phyloP scores from a whole-genome alignment of 2,797 vertebrate genomes.

The Trachops cirrhosus region DNA sequence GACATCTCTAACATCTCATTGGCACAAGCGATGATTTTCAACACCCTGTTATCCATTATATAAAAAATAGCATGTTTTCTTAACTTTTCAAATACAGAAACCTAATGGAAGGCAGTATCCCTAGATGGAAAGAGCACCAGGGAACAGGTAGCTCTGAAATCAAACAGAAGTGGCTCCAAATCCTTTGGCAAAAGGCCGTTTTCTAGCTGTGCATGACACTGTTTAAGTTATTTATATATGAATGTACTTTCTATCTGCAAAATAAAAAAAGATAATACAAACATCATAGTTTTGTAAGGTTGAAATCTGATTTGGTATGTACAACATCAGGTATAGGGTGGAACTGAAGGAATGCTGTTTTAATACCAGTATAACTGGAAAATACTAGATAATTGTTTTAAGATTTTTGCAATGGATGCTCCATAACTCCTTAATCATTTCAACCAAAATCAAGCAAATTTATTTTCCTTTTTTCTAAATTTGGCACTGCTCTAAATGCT shows the following conservation, averaged over 20 bases:
- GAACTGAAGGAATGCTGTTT: neutral
- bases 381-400: neutral
- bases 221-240: neutral
- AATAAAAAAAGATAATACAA: neutral
- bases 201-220: neutral
- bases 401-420: neutral
- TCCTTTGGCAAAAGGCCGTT: neutral
- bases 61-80: neutral
- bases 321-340: neutral
- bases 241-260: neutral
- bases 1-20: neutral
- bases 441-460: neutral
- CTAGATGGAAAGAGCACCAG: neutral
- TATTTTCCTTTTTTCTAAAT: neutral
- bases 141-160: neutral
- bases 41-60: neutral
- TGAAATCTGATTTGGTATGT: neutral
- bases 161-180: neutral
- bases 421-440: neutral
- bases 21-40: neutral
- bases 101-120: neutral
- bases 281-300: neutral
- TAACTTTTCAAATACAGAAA: neutral
- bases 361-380: neutral
- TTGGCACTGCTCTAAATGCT: neutral